Evolutionary conservation across 37 sponge, comb jelly and placozoan species (phyloP), one percentile per base, ranked within the genome.

Genomic region (Haliclona indistincta): DNA sequence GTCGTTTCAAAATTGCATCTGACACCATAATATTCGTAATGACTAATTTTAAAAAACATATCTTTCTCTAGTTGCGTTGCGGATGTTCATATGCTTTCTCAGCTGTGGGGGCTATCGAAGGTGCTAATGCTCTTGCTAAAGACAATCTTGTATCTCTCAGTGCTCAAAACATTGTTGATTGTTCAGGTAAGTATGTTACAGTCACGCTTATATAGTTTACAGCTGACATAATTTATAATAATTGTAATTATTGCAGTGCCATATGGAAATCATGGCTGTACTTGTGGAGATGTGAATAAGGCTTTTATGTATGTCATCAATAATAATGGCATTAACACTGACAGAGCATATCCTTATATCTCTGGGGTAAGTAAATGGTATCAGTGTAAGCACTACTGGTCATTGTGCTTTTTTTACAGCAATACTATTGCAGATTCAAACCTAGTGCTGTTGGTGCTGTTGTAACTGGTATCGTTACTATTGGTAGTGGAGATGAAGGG

Each of bases 151-250:
- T 55, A 13, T 69, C 65, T 0, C 77, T 92, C 60, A 87, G 88
- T 76, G 88, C 79, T 80, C 93, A 92, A 69, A 86, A 92, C 67
- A 80, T 92, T 23, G 79, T 91, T 40, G 92, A 91, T 56, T 91
- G 92, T 51, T 86, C 88, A 75, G 58, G 83, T 86, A 60, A 15
- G 10, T 7, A 6, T 25, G 7, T 25, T 58, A 58, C 25, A 20
- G 26, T 58, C 13, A 58, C 25, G n/a, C 13, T 25, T 58, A 58
- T 58, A 58, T 7, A n/a, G 11, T 25, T 20, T 25, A 7, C 7
- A 25, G 7, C 11, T 58, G 6, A n/a, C n/a, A 58, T 58, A 58
- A 58, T 41, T 69, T 26, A 47, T 44, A 4, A 43, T 15, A 10
- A 25, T 7, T 23, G 26, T 62, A 22, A 11, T 28, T 37, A 32